Base-by-base conservation (phyloP, 1,140 invertebrate genomes). In the Drosophila mauritiana region DNA sequence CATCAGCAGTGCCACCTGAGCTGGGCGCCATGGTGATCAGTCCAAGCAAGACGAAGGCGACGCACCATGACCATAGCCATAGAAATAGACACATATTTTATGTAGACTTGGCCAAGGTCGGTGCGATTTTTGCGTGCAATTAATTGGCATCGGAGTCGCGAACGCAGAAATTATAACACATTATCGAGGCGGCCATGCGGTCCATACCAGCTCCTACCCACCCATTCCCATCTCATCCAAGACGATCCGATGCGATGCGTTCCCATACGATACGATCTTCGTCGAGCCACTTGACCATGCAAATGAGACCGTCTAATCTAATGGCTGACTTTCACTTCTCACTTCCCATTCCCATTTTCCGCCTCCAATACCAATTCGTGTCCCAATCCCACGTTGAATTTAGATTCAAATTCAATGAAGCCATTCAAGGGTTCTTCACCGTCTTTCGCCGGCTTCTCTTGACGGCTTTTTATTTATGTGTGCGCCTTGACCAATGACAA, bases 61-160 rank as follows among this genome's bases (percentile, higher is more conserved):
- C 42, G 45, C 63, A 67, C 63, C 59, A 15, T 63, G 11, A 25
- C 13, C 20, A 40, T 27, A 58, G 27, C 17, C 56, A 58, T 4
- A 11, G 36, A 11, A 20, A 61, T 51, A 51, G 42, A 13, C 56
- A 58, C 27, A 61, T 36, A 59, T 54, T 25, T 22, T 17, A n/a
- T 31, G 48, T 51, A 61, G 67, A 70, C 51, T 40, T 68, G 80
- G 81, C 73, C 81, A 85, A 91, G 76, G 80, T 79, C 57, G 48
- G 25, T 63, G 49, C 52, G 49, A 68, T 68, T 86, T 70, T 88
- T 86, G 82, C 83, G 83, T 86, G 83, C 72, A 79, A 49, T 77
- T 80, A 83, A 89, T 88, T 88, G 79, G 59, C 56, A 37, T 27
- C 62, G 34, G 20, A 37, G 43, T 22, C 22, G 36, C 37, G 42